phyloP scores from a whole-genome alignment of 2,113 vertebrate genomes.

The Arizona elegans region DNA sequence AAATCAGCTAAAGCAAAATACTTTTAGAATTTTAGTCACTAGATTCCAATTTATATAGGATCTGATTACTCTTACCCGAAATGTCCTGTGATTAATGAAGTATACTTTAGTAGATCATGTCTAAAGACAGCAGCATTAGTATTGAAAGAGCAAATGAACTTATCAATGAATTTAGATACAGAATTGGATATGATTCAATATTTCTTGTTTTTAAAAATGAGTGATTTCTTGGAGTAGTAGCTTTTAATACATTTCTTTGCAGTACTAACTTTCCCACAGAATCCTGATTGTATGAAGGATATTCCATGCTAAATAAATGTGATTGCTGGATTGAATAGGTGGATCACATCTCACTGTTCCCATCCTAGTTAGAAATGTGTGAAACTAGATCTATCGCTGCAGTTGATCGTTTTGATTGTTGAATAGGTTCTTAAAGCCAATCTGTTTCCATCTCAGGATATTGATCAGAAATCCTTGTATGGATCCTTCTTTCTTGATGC shows the following conservation, averaged over 20 bases:
- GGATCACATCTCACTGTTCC: slow-evolving; percentile 30
- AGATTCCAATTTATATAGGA: background rate
- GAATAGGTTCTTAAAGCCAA: background rate
- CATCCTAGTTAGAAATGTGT: slow-evolving; percentile 37
- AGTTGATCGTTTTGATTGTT: slow-evolving; percentile 19
- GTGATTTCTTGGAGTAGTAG: background rate
- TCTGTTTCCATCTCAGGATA: slow-evolving; percentile 39
- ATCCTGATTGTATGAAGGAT: background rate
- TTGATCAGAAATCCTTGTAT: slow-evolving; percentile 49
- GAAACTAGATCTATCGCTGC: slow-evolving; percentile 34
- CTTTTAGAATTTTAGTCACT: background rate
- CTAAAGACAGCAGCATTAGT: background rate
- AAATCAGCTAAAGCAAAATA: background rate
- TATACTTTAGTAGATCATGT: background rate
- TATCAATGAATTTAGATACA: background rate
- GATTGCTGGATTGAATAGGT: slow-evolving; percentile 1
- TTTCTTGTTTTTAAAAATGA: background rate
- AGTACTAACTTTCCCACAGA: background rate
- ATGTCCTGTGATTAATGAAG: background rate
- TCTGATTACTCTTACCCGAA: background rate
- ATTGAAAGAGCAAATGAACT: background rate
- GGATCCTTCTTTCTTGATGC: slow-evolving; percentile 27
- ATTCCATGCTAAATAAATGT: background rate
- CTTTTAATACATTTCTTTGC: background rate
- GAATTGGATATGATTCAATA: slow-evolving; percentile 7